Percentiles rank a stretch among this genome's conserved stretches.
These are phyloP conservation scores for Drosophila repletoides DNA, from an alignment of 1,140 invertebrate species.

Conservation along the genomic window DNA sequence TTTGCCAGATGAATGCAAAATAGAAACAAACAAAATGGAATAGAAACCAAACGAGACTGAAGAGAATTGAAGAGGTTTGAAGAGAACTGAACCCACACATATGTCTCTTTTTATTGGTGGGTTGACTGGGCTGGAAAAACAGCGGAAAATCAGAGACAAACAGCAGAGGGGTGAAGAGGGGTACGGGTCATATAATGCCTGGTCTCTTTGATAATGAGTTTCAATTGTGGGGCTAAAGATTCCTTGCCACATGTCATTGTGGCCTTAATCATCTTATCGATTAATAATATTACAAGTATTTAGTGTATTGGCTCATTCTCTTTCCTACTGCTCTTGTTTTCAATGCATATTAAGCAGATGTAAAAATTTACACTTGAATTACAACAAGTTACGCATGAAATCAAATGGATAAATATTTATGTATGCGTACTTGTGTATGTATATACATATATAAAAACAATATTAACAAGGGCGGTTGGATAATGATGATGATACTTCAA, in stretches of 20 bases:
- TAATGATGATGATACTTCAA: constrained; percentile 25
- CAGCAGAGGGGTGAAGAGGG: neutral
- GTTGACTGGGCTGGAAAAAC: constrained; percentile 39
- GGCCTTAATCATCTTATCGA: constrained; percentile 72
- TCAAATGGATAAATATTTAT: constrained; percentile 32
- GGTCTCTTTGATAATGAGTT: constrained; percentile 55
- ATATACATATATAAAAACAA: too few relatives aligned
- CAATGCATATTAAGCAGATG: constrained; percentile 76
- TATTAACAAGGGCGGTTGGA: neutral
- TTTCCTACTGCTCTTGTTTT: constrained; percentile 1
- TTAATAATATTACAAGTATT: constrained; percentile 28
- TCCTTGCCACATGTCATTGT: constrained; percentile 17
- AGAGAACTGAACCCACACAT: constrained; percentile 12
- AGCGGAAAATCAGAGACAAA: constrained; percentile 52
- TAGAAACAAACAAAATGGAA: constrained; percentile 37
- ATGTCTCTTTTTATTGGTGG: neutral
- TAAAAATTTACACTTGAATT: constrained; percentile 73
- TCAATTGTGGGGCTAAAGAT: constrained; percentile 54
- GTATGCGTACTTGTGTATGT: too few relatives aligned
- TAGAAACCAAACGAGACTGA: neutral
- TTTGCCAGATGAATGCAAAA: constrained; percentile 47
- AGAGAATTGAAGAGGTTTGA: neutral
- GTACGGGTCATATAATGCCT: neutral
- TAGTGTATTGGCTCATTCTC: too few relatives aligned
- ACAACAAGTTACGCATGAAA: constrained; percentile 69